A percentile compares a stretch with the other conserved stretches of the same genome.
Evolutionary conservation across 2,113 vertebrate species (phyloP).

Genomic region (Dascyllus trimaculatus): DNA sequence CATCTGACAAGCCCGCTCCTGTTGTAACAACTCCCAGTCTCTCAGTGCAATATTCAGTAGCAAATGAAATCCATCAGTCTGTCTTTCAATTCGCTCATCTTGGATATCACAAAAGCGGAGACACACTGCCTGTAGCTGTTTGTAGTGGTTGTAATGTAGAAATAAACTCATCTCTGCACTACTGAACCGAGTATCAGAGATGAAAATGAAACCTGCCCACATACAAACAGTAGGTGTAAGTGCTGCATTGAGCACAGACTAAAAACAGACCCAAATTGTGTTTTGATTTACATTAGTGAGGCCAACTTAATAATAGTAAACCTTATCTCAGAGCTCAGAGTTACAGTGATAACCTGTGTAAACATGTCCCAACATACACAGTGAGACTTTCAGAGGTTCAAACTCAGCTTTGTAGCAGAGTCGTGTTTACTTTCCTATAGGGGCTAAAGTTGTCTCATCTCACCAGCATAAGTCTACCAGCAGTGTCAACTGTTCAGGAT

Average conservation of each 20-base stretch:
- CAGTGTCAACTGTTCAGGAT: neutral
- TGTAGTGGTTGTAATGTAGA: neutral
- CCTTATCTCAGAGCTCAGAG: slow-evolving; percentile 5
- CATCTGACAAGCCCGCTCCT: neutral
- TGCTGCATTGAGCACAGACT: too few relatives aligned
- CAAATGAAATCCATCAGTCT: too few relatives aligned
- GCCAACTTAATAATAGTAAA: slow-evolving; percentile 2
- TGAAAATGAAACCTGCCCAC: neutral
- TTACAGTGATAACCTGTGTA: slow-evolving; percentile 8
- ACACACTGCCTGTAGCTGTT: neutral
- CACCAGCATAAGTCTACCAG: neutral
- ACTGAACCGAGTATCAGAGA: neutral
- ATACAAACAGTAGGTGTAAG: neutral
- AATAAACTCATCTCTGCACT: neutral
- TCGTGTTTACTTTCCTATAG: neutral
- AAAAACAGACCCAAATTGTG: neutral
- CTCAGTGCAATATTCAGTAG: neutral
- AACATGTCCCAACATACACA: neutral
- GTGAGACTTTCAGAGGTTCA: neutral
- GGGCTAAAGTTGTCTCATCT: neutral
- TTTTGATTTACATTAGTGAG: neutral
- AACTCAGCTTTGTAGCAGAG: neutral
- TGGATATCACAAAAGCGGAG: neutral
- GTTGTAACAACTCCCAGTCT: neutral
- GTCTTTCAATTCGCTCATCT: neutral